Evolutionary conservation across 2,113 vertebrate species (phyloP).

Genomic region (Pollachius pollachius): DNA sequence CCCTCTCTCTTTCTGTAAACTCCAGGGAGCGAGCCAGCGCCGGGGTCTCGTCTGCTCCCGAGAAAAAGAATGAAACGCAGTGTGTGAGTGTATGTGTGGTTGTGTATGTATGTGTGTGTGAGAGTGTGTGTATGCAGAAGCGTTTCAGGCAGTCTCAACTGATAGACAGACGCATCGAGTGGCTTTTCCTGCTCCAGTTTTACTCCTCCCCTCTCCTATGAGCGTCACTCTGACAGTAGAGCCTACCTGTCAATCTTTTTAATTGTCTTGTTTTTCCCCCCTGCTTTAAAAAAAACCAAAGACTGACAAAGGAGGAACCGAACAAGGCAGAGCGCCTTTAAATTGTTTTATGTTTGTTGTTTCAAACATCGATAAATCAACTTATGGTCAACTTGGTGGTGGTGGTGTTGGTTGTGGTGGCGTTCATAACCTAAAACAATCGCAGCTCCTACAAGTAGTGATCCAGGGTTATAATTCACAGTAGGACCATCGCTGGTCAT

Average conservation of each 20-base stretch:
- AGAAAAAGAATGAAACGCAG: too few relatives aligned
- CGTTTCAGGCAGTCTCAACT: constrained; percentile 91
- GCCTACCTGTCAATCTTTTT: constrained; percentile 90
- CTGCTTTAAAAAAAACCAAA: background rate
- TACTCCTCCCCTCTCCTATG: constrained; percentile 90
- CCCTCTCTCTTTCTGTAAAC: background rate
- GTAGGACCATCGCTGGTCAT: too few relatives aligned
- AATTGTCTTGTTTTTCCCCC: constrained; percentile 82
- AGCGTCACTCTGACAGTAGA: constrained; percentile 92
- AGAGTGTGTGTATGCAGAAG: constrained; percentile 82
- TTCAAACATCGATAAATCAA: background rate
- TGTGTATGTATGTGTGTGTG: too few relatives aligned
- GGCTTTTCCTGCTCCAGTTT: constrained; percentile 90
- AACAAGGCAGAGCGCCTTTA: too few relatives aligned
- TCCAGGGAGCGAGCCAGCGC: constrained; percentile 49
- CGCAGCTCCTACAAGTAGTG: too few relatives aligned
- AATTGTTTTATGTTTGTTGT: too few relatives aligned
- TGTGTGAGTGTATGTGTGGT: too few relatives aligned
- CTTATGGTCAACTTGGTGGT: background rate
- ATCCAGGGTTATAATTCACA: too few relatives aligned
- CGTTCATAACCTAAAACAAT: too few relatives aligned
- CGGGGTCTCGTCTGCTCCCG: too few relatives aligned
- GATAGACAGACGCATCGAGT: constrained; percentile 97
- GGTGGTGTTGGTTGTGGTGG: too few relatives aligned
- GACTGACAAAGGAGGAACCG: background rate